These are phyloP conservation scores for Venturia canescens DNA, from an alignment of 1,140 invertebrate genomes.

Conservation along the genomic window DNA sequence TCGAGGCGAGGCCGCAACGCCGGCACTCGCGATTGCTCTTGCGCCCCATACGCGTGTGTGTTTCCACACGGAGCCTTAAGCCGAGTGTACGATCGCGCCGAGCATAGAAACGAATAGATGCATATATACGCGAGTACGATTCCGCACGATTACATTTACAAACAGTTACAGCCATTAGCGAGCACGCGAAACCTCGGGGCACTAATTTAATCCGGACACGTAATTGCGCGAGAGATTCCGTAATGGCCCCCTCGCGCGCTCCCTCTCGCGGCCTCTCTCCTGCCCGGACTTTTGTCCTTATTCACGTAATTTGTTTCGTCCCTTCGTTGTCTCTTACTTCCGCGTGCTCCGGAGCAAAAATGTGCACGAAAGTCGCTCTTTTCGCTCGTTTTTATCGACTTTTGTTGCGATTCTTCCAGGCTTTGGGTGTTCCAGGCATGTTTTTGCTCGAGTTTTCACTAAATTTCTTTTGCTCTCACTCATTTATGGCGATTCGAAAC, in stretches of 20 bases:
- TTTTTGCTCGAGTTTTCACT: too few species aligned
- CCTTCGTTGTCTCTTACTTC: background rate
- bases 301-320: background rate
- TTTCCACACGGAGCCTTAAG: background rate
- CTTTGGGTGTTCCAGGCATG: too few species aligned
- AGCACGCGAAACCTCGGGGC: conserved; percentile 57
- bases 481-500: too few species aligned
- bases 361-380: background rate
- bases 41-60: background rate
- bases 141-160: conserved; percentile 62
- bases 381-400: background rate
- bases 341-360: background rate
- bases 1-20: background rate
- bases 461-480: too few species aligned
- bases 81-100: background rate
- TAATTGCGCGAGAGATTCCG: conserved; percentile 60
- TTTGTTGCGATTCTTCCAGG: too few species aligned
- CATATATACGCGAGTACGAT: conserved; percentile 26
- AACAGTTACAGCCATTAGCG: conserved; percentile 64
- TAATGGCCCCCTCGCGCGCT: conserved; percentile 55
- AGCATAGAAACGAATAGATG: conserved; percentile 15
- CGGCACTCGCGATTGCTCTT: background rate
- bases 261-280: conserved; percentile 28
- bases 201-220: conserved; percentile 59
- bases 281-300: conserved; percentile 40